Percentiles rank a stretch among this genome's conserved stretches.
Evolutionary conservation across 2,797 vertebrate genomes (phyloP).

Genomic region (Apodemus agrarius): DNA sequence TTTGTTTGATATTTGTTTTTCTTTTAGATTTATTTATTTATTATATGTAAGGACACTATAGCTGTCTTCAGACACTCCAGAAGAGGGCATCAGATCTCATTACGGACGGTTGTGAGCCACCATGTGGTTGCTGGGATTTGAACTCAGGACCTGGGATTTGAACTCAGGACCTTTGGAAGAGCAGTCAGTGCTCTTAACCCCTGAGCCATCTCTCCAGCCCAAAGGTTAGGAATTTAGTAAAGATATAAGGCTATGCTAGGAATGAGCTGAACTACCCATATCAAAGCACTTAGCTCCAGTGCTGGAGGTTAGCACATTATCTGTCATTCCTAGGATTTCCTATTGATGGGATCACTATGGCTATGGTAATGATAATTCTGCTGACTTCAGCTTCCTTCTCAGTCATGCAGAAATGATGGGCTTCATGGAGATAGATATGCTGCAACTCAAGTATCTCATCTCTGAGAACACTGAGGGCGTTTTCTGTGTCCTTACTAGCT

Average conservation of each 20-base stretch:
- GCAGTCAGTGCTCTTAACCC: too few species aligned
- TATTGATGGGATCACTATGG: neutral
- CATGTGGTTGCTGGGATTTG: too few species aligned
- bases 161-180: too few species aligned
- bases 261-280: constrained; percentile 23
- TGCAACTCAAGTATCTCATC: constrained; percentile 24
- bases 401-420: constrained; percentile 25
- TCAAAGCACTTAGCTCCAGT: neutral
- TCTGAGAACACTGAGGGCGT: neutral
- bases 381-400: constrained; percentile 25
- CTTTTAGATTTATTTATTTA: too few species aligned
- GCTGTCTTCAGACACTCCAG: too few species aligned
- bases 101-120: too few species aligned
- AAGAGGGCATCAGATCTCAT: too few species aligned
- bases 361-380: neutral
- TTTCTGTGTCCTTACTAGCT: constrained; percentile 30
- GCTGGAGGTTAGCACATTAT: neutral
- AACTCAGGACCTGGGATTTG: too few species aligned
- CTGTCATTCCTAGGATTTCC: neutral
- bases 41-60: too few species aligned
- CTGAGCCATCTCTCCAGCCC: too few species aligned
- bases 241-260: constrained; percentile 12
- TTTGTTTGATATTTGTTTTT: too few species aligned
- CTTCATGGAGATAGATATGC: neutral
- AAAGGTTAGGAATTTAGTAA: constrained; percentile 33